These are phyloP conservation scores for Scaptodrosophila latifasciaeformis DNA, from an alignment of 2,888 invertebrate genomes.

Conservation along the genomic window DNA sequence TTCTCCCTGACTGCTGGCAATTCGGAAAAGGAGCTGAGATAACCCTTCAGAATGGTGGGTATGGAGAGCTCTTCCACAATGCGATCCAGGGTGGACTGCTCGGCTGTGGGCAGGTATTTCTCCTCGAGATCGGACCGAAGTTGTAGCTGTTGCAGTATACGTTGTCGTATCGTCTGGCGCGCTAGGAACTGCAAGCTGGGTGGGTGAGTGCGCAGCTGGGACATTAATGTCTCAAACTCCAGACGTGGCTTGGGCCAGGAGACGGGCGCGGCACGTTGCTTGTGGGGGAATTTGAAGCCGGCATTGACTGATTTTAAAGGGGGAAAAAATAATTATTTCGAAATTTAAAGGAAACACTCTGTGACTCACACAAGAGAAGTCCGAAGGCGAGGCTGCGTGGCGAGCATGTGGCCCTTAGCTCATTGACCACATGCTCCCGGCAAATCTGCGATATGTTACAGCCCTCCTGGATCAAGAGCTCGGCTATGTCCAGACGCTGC, in stretches of 20 bases:
- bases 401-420: slow-evolving; percentile 48
- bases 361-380: slow-evolving; percentile 67
- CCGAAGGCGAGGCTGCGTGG: slow-evolving; percentile 55
- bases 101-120: slow-evolving; percentile 54
- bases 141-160: slow-evolving; percentile 52
- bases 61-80: slow-evolving; percentile 67
- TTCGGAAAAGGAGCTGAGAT: slow-evolving; percentile 69
- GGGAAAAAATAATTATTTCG: background rate
- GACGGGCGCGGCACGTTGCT: slow-evolving; percentile 21
- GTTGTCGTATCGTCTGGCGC: slow-evolving; percentile 67
- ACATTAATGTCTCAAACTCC: slow-evolving; percentile 46
- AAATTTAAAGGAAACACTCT: too few species aligned
- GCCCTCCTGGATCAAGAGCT: slow-evolving; percentile 72
- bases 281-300: slow-evolving; percentile 61
- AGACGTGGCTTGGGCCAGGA: slow-evolving; percentile 34
- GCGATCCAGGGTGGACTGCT: slow-evolving; percentile 63
- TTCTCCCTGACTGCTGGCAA: slow-evolving; percentile 53
- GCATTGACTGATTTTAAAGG: slow-evolving; percentile 62
- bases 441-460: slow-evolving; percentile 66
- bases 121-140: slow-evolving; percentile 32
- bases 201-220: slow-evolving; percentile 55
- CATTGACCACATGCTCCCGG: slow-evolving; percentile 59
- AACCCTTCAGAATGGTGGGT: slow-evolving; percentile 65
- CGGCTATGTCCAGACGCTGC: slow-evolving; percentile 69
- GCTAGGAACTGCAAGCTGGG: slow-evolving; percentile 63